Evolutionary conservation across 2,888 invertebrate genomes (phyloP).

Genomic region (Podotricha telesiphe): DNA sequence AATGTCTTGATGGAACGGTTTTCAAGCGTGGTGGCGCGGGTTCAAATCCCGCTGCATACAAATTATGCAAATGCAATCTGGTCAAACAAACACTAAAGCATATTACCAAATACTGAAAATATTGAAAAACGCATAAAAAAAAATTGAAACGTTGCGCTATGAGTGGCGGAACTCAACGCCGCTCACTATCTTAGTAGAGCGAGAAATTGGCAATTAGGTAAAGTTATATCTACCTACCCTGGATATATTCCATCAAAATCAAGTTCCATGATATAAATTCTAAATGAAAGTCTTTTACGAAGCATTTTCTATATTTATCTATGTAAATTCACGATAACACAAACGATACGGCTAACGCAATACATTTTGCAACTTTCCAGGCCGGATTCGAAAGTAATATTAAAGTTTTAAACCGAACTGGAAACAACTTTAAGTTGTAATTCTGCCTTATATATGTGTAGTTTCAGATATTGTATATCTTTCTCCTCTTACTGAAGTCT

Average conservation of each 20-base stretch:
- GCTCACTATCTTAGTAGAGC: too few species aligned
- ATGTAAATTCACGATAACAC: constrained; percentile 12
- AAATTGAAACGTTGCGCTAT: too few species aligned
- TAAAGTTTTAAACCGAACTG: constrained; percentile 15
- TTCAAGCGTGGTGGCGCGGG: too few species aligned
- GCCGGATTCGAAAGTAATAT: constrained; percentile 17
- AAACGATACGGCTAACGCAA: constrained; percentile 5
- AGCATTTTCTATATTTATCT: background rate
- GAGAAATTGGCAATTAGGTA: background rate
- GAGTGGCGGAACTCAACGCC: too few species aligned
- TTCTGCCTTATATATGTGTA: constrained; percentile 9
- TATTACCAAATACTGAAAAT: too few species aligned
- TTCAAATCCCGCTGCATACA: too few species aligned
- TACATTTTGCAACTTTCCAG: constrained; percentile 11
- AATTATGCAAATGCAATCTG: too few species aligned
- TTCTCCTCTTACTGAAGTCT: background rate
- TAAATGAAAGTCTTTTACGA: background rate
- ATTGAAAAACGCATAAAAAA: too few species aligned
- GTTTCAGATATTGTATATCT: constrained; percentile 5
- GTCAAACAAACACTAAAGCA: too few species aligned
- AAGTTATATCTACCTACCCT: background rate
- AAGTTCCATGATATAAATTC: too few species aligned
- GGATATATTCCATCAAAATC: background rate
- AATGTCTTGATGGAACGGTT: too few species aligned
- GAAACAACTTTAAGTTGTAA: constrained; percentile 15